Evolutionary conservation across 2,113 vertebrate genomes (phyloP).

Genomic region (Lanius ludovicianus): DNA sequence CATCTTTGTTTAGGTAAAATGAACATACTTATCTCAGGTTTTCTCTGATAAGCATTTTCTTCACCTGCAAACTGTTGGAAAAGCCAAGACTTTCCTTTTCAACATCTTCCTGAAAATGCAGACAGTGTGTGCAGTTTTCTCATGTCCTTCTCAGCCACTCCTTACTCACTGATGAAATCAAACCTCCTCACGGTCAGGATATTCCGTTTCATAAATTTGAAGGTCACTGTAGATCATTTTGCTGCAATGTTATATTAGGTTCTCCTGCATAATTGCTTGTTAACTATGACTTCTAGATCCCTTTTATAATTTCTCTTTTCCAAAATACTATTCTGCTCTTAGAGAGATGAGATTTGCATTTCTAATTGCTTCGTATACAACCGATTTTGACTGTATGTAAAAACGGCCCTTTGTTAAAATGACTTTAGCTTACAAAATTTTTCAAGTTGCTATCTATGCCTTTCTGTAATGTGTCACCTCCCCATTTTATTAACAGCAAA

Average conservation of each 20-base stretch:
- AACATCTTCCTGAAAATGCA: not conserved
- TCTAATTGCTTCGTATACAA: not conserved
- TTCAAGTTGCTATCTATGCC: not conserved
- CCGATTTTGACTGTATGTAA: not conserved
- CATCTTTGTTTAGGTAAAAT: not conserved
- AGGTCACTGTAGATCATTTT: not conserved
- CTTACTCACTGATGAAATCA: not conserved
- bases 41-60: not conserved
- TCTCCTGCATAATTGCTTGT: not conserved
- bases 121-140: not conserved
- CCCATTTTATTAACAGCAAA: not conserved
- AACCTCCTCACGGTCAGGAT: accelerated
- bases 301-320: not conserved
- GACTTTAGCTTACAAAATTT: not conserved
- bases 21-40: not conserved
- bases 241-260: not conserved
- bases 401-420: not conserved
- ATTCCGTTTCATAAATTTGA: not conserved
- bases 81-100: not conserved
- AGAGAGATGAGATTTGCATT: not conserved
- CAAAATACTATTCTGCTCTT: not conserved
- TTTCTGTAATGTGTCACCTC: not conserved
- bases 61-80: not conserved
- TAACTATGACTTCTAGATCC: not conserved
- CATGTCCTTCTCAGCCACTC: not conserved